Conservation (phyloP, 2,888 invertebrate genomes). For the Metopia argyrocephala region DNA sequence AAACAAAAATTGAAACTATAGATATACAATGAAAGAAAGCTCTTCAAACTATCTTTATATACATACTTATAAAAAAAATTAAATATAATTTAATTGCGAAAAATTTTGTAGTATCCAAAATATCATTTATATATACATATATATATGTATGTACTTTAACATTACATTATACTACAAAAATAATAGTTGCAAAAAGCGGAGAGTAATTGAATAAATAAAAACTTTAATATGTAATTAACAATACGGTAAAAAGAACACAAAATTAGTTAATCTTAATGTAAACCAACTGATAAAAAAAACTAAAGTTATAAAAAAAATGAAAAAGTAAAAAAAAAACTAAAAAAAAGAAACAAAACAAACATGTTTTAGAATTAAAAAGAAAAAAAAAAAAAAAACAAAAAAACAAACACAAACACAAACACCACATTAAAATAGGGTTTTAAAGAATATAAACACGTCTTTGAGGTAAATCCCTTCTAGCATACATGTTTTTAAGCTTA, state of each 20-base stretch:
- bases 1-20: slow-evolving; percentile 67
- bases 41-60: slow-evolving; percentile 65
- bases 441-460: slow-evolving; percentile 57
- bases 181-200: slow-evolving; percentile 62
- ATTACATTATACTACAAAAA: slow-evolving; percentile 53
- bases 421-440: slow-evolving; percentile 59
- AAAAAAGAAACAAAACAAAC: slow-evolving; percentile 60
- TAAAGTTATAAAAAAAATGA: slow-evolving; percentile 62
- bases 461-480: slow-evolving; percentile 23
- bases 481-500: slow-evolving; percentile 13
- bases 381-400: slow-evolving; percentile 30
- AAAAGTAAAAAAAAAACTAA: slow-evolving; percentile 53
- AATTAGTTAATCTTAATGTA: slow-evolving; percentile 67
- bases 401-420: slow-evolving; percentile 53
- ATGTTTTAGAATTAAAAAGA: slow-evolving; percentile 60
- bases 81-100: slow-evolving; percentile 62
- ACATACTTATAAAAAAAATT: slow-evolving; percentile 65
- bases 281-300: slow-evolving; percentile 68
- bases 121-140: slow-evolving; percentile 28
- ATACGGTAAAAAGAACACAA: slow-evolving; percentile 52
- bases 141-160: slow-evolving; percentile 50
- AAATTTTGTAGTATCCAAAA: slow-evolving; percentile 60
- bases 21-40: slow-evolving; percentile 35
- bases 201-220: slow-evolving; percentile 57
- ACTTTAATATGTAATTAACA: slow-evolving; percentile 59